These are phyloP conservation scores for Emmelina monodactyla DNA, from an alignment of 2,888 invertebrate species.

Conservation along the genomic window DNA sequence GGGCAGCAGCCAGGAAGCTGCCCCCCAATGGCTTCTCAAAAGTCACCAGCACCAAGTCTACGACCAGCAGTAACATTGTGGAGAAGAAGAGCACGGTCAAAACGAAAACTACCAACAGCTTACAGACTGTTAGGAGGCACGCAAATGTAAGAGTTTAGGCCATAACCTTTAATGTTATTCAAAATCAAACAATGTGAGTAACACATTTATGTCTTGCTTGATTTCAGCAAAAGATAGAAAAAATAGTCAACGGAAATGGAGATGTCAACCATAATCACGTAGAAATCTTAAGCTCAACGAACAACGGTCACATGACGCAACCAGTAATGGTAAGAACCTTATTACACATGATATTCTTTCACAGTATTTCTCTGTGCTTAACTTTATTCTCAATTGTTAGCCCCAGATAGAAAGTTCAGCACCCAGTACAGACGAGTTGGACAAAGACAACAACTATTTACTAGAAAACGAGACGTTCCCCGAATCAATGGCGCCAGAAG, in stretches of 20 bases:
- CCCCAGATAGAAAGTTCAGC: constrained; percentile 8
- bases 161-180: no score
- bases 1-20: constrained; percentile 29
- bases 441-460: constrained; percentile 30
- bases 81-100: constrained; percentile 28
- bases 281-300: constrained; percentile 30
- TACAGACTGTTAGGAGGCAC: constrained; percentile 32
- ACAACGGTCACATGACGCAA: background rate
- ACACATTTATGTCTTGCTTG: background rate
- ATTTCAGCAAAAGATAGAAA: constrained; percentile 36
- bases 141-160: constrained; percentile 32
- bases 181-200: background rate
- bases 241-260: constrained; percentile 44
- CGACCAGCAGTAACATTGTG: constrained; percentile 21
- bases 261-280: constrained; percentile 57
- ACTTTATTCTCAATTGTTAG: background rate
- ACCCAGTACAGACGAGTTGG: background rate
- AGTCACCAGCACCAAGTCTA: constrained; percentile 23
- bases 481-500: constrained; percentile 39
- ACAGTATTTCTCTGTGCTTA: background rate
- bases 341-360: background rate
- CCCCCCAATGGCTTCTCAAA: constrained; percentile 45
- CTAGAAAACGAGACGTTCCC: constrained; percentile 56
- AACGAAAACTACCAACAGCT: constrained; percentile 23
- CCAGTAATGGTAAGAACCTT: background rate